Percentiles rank a stretch among this genome's conserved stretches.
Evolutionary conservation across 2,797 vertebrate species (phyloP).

Genomic region (Coilia nasus): DNA sequence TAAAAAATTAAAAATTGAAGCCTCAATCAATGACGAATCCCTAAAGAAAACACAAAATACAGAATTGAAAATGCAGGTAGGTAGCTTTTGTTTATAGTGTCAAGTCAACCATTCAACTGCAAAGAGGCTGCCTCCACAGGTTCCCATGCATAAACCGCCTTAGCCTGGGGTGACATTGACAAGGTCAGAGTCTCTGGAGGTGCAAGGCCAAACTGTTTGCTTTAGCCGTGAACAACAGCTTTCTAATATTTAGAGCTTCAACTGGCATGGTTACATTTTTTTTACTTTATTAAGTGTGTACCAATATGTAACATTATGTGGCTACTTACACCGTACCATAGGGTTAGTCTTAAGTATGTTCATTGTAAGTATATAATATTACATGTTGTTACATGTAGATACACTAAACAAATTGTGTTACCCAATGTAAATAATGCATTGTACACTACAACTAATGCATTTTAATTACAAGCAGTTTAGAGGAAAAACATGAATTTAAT

Average conservation of each 20-base stretch:
- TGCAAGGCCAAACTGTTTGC: background rate
- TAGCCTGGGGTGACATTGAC: conserved; percentile 11
- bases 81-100: background rate
- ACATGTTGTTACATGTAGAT: no score
- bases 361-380: no score
- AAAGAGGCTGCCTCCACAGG: background rate
- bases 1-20: background rate
- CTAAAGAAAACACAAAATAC: background rate
- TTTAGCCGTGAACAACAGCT: background rate
- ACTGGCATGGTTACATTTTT: background rate
- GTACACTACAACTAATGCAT: background rate
- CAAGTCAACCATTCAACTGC: background rate
- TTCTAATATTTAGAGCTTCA: background rate
- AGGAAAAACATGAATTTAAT: background rate
- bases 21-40: background rate
- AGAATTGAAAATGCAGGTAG: background rate
- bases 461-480: background rate
- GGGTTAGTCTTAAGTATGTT: no score
- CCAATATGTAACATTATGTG: no score
- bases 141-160: conserved; percentile 11
- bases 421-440: background rate
- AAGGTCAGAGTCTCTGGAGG: conserved; percentile 9
- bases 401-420: no score
- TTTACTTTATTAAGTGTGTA: background rate
- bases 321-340: no score